These are phyloP conservation scores for Ochotona princeps DNA, from an alignment of 2,113 vertebrate genomes.

Conservation along the genomic window DNA sequence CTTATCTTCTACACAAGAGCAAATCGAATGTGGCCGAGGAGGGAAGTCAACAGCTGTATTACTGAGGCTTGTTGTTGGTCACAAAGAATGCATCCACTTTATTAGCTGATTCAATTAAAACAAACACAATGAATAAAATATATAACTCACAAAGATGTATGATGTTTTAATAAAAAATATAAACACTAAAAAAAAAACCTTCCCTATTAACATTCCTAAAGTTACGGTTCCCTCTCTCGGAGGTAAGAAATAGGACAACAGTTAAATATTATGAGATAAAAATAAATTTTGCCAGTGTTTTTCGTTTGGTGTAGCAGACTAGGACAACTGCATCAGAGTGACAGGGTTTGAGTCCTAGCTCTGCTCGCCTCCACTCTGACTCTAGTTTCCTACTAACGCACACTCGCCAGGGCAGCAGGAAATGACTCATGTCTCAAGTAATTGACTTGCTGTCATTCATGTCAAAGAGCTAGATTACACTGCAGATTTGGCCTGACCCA, in stretches of 20 bases:
- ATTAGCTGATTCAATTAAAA: conserved; percentile 23
- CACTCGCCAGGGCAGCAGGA: no score
- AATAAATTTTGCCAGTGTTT: not conserved
- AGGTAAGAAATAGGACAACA: not conserved
- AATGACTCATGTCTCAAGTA: no score
- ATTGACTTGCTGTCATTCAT: no score
- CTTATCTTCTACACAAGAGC: not conserved
- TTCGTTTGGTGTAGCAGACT: no score
- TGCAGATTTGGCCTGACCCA: no score
- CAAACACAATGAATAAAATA: not conserved
- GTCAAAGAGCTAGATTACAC: no score
- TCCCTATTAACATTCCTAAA: not conserved
- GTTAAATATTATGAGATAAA: conserved; percentile 4
- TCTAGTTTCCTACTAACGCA: no score
- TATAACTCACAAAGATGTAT: not conserved
- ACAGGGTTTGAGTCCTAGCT: no score
- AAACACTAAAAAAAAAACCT: not conserved
- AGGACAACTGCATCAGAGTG: no score
- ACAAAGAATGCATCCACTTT: not conserved
- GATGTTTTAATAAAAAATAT: not conserved
- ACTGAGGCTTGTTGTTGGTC: not conserved
- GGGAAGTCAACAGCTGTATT: not conserved
- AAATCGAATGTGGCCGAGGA: not conserved
- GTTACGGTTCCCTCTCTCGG: not conserved
- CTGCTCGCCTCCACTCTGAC: no score